Evolutionary conservation across 1,140 invertebrate species (phyloP), one percentile per base, ranked within the genome.

Genomic region (Cherax destructor): DNA sequence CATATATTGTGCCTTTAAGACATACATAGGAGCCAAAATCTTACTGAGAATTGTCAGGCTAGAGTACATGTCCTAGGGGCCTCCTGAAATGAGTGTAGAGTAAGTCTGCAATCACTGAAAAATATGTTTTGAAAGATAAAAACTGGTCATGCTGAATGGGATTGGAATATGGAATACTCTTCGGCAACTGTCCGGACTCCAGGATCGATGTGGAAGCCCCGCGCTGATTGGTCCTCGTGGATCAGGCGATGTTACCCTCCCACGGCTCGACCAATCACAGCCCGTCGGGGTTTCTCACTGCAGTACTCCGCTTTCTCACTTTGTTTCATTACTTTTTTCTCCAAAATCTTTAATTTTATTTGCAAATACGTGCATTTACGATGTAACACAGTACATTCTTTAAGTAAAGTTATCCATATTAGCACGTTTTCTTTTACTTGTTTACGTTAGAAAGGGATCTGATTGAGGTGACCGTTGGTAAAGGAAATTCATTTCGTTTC

Each of bases 161-260:
- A 78, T 78, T 88, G 87, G 79, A 88, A 88, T 72, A 74, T 88
- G 87, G 79, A 88, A 88, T 52, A 59, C 59, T 85, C 83, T 91
- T 91, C 77, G 89, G 89, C 89, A 91, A 91, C 61, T 13, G 52
- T 81, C 59, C 50, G 52, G 81, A n/a, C 72, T 80, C 59, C 76
- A 3, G 89, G 83, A 91, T 91, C 89, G 89, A 91, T 91, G 83
- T 91, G 83, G 89, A 91, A 85, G 89, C 76, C 83, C 47, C 74
- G 21, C 76, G 21, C 41, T 86, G 74, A 91, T 91, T 91, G 89
- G 89, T 85, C 77, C 83, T 56, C 89, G 24, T 52, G 89, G 81
- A 83, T 91, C 89, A 91, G 89, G 89, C 89, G 89, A 91, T 91
- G 89, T 61, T 91, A 74, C 89, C 89, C 89, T 91, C 89, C 89